phyloP scores from a whole-genome alignment of 2,797 vertebrate genomes.

The Acipenser ruthenus region DNA sequence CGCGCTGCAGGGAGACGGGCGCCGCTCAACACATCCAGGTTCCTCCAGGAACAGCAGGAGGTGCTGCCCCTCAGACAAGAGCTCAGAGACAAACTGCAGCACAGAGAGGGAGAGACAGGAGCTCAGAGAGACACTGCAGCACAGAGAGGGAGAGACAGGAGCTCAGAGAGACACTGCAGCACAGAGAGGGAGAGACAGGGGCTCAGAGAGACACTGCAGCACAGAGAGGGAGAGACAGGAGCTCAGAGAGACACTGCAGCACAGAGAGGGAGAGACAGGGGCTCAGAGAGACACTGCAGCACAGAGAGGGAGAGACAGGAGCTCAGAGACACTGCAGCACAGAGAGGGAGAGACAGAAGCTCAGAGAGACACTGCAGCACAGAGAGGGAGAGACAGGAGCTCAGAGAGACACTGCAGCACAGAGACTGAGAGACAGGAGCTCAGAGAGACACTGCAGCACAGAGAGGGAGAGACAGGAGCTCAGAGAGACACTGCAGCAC shows the following conservation, averaged over 20 bases:
- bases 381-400: neutral
- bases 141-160: constrained; percentile 44
- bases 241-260: too few species aligned
- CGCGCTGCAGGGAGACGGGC: constrained; percentile 40
- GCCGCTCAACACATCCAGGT: constrained; percentile 20
- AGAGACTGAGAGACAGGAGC: too few species aligned
- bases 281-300: constrained; percentile 42
- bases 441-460: too few species aligned
- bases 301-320: neutral
- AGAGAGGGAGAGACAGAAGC: neutral
- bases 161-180: constrained; percentile 40
- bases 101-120: neutral
- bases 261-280: constrained; percentile 44
- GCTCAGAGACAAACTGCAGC: constrained; percentile 44
- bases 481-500: neutral
- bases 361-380: neutral
- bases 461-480: neutral
- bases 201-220: too few species aligned
- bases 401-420: too few species aligned
- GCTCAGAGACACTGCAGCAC: too few species aligned
- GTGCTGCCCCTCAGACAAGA: constrained; percentile 64
- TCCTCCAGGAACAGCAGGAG: constrained; percentile 72
- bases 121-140: too few species aligned
- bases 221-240: too few species aligned
- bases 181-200: neutral